Percentiles rank a stretch among this genome's conserved stretches.
Evolutionary conservation across 2,797 vertebrate species (phyloP).

Genomic region (Coregonus sp.): DNA sequence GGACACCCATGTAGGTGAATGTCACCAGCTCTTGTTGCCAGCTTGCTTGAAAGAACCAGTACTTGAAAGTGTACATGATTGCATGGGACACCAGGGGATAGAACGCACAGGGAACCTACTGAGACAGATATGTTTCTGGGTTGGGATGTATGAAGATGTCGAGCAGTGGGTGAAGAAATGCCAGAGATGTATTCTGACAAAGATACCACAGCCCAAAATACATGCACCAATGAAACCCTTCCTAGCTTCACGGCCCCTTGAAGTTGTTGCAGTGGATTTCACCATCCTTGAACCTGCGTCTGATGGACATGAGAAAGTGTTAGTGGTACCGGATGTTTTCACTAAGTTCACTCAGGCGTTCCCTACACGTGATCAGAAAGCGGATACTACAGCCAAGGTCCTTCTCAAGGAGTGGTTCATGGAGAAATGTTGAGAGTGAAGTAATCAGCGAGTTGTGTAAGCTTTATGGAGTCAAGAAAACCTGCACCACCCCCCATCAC

Average conservation of each 20-base stretch:
- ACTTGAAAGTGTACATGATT: constrained; percentile 14
- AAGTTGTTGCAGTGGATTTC: constrained; percentile 11
- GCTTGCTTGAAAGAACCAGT: constrained; percentile 6
- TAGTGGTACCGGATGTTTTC: constrained; percentile 16
- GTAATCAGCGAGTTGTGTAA: constrained; percentile 6
- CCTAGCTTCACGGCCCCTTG: neutral
- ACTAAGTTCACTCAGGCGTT: constrained; percentile 15
- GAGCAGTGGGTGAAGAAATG: too few relatives aligned
- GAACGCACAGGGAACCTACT: neutral
- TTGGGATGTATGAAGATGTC: neutral
- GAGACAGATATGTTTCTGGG: constrained; percentile 9
- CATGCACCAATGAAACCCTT: neutral
- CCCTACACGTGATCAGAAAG: constrained; percentile 14
- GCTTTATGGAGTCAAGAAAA: constrained; percentile 21
- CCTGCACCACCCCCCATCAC: neutral
- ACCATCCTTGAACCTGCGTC: neutral
- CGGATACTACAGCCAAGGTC: constrained; percentile 10
- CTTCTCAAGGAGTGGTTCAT: constrained; percentile 18
- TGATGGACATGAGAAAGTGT: constrained; percentile 14
- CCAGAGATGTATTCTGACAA: constrained; percentile 6
- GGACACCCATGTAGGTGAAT: constrained; percentile 4
- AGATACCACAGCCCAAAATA: constrained; percentile 19
- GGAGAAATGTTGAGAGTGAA: constrained; percentile 12
- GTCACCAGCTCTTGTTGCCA: constrained; percentile 9
- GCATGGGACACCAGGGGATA: constrained; percentile 10